Conservation (phyloP, 1,140 invertebrate genomes). For the Danaus plexippus region DNA sequence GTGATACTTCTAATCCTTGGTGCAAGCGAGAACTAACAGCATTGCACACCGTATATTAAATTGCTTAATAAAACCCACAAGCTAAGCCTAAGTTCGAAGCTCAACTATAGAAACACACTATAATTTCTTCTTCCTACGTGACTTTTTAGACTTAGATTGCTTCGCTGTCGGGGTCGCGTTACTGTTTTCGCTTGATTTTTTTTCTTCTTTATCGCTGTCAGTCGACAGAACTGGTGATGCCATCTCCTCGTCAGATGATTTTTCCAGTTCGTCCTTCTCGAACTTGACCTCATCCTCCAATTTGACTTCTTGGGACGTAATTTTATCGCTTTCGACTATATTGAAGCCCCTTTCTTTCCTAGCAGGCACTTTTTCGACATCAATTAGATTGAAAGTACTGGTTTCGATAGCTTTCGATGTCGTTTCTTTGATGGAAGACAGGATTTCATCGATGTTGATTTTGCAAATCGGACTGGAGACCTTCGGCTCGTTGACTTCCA, state of each 20-base stretch:
- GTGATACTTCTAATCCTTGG: constrained; percentile 17
- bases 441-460: constrained; percentile 61
- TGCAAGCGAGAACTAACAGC: constrained; percentile 22
- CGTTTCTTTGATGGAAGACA: constrained; percentile 58
- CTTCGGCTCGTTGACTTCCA: constrained; percentile 49
- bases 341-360: constrained; percentile 57
- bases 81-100: constrained; percentile 17
- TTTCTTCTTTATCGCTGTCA: constrained; percentile 64
- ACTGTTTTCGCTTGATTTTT: constrained; percentile 32
- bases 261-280: constrained; percentile 51
- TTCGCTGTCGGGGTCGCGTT: constrained; percentile 41
- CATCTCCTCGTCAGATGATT: constrained; percentile 65
- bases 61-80: constrained; percentile 38
- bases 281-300: constrained; percentile 44
- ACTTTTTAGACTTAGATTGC: constrained; percentile 60
- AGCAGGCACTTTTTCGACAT: constrained; percentile 51
- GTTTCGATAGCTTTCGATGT: constrained; percentile 46
- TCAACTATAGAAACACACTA: constrained; percentile 35
- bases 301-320: constrained; percentile 53
- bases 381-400: constrained; percentile 55
- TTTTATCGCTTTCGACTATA: constrained; percentile 58
- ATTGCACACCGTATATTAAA: constrained; percentile 18
- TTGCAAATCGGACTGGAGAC: constrained; percentile 58
- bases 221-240: constrained; percentile 54
- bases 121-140: constrained; percentile 64